Evolutionary conservation across 1,140 invertebrate species (phyloP).

Genomic region (Agrilus planipennis): DNA sequence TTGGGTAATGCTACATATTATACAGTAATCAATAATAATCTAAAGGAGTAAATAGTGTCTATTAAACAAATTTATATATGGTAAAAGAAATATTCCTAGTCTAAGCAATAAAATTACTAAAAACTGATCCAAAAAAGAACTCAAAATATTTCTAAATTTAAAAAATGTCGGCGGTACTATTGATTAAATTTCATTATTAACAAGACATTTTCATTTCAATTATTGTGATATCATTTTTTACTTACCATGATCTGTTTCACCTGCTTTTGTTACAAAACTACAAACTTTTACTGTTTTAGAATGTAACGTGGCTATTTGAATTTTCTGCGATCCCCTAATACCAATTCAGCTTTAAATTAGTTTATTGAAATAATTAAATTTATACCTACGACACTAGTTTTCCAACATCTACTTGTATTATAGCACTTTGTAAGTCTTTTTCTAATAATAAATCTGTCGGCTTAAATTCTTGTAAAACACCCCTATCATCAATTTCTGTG

Average conservation of each 20-base stretch:
- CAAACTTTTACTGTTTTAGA: slow-evolving; percentile 53
- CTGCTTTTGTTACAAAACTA: slow-evolving; percentile 41
- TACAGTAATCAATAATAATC: too few species aligned
- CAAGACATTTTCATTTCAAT: too few species aligned
- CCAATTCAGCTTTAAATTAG: neutral
- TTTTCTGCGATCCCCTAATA: slow-evolving; percentile 48
- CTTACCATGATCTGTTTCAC: slow-evolving; percentile 45
- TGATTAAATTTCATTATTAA: too few species aligned
- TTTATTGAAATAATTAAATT: neutral
- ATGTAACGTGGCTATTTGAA: slow-evolving; percentile 59
- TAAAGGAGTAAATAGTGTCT: too few species aligned
- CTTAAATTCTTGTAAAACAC: slow-evolving; percentile 37
- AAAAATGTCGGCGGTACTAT: too few species aligned
- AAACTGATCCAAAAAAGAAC: too few species aligned
- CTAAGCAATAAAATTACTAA: too few species aligned
- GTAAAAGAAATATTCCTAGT: too few species aligned
- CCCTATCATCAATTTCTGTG: slow-evolving; percentile 34
- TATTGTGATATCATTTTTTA: slow-evolving; percentile 14
- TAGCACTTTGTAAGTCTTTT: slow-evolving; percentile 48
- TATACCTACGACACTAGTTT: slow-evolving; percentile 58
- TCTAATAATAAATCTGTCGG: slow-evolving; percentile 61
- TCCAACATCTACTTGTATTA: slow-evolving; percentile 59
- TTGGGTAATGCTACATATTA: too few species aligned
- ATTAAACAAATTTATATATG: too few species aligned
- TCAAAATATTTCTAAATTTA: too few species aligned